A percentile compares a stretch with the other conserved stretches of the same genome.
Evolutionary conservation across 2,113 vertebrate genomes (phyloP).

Genomic region (Sebastes schlegelii): DNA sequence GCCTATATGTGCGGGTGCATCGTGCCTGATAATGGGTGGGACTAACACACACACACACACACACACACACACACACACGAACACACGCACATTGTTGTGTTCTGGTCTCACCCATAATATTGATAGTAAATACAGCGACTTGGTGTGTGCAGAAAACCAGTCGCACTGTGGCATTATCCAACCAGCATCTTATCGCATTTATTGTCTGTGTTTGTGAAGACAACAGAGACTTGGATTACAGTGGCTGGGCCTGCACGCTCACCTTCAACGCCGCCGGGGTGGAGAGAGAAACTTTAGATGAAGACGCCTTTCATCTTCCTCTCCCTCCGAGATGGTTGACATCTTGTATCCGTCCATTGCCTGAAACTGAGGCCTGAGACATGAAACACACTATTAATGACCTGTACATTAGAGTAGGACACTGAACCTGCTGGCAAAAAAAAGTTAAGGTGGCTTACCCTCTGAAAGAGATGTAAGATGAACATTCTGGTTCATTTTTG

Average conservation of each 20-base stretch:
- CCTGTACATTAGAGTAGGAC: neutral
- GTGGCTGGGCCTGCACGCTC: conserved; percentile 44
- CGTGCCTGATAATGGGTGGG: conserved; percentile 51
- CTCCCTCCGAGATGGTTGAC: neutral
- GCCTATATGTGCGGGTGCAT: conserved; percentile 43
- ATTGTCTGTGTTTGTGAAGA: conserved; percentile 77
- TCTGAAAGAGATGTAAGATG: neutral
- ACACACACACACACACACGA: conserved; percentile 28
- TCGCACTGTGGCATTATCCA: conserved; percentile 74
- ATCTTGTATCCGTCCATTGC: neutral
- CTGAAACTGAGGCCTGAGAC: neutral
- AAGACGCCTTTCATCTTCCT: conserved; percentile 20
- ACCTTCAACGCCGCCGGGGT: conserved; percentile 74
- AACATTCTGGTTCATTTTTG: neutral
- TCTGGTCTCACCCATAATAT: conserved; percentile 82
- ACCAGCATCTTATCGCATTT: conserved; percentile 76
- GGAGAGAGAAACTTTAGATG: conserved; percentile 1
- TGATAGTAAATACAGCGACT: conserved; percentile 82
- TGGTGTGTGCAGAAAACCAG: conserved; percentile 68
- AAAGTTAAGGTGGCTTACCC: conserved; percentile 9
- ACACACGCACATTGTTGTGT: conserved; percentile 8
- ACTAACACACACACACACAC: conserved; percentile 29
- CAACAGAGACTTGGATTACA: conserved; percentile 75
- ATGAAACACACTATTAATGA: neutral
- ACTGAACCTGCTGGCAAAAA: neutral